Conservation (phyloP, 2,113 vertebrate genomes). For the Bombycilla garrulus region DNA sequence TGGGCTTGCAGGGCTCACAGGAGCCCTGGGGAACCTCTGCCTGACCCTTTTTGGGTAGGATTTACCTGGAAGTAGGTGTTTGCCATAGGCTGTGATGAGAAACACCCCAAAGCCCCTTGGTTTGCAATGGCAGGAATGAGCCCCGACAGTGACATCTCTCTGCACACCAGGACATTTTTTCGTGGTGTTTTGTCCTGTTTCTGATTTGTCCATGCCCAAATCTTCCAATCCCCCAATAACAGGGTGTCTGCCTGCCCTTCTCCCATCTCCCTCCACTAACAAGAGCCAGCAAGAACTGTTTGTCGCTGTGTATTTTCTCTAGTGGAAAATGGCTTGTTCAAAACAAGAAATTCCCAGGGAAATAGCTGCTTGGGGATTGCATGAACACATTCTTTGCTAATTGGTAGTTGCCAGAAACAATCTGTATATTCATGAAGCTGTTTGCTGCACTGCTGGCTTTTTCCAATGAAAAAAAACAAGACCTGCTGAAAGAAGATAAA, state of each 20-base stretch:
- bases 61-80: neutral
- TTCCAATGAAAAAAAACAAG: slow-evolving; percentile 4
- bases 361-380: neutral
- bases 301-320: neutral
- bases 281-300: neutral
- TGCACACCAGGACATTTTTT: neutral
- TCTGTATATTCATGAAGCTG: slow-evolving; percentile 49
- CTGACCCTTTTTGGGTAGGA: neutral
- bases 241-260: neutral
- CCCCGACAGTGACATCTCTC: neutral
- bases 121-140: neutral
- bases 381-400: neutral
- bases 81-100: neutral
- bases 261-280: neutral
- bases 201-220: neutral
- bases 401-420: slow-evolving; percentile 21
- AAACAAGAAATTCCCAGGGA: slow-evolving; percentile 26
- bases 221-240: neutral
- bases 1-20: neutral
- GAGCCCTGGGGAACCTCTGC: neutral
- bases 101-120: neutral
- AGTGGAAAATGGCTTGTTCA: neutral
- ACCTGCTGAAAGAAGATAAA: slow-evolving; percentile 41
- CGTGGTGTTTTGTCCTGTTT: neutral
- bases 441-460: slow-evolving; percentile 48